phyloP scores from a whole-genome alignment of 2,888 invertebrate species.

The Nesidiocoris tenuis region DNA sequence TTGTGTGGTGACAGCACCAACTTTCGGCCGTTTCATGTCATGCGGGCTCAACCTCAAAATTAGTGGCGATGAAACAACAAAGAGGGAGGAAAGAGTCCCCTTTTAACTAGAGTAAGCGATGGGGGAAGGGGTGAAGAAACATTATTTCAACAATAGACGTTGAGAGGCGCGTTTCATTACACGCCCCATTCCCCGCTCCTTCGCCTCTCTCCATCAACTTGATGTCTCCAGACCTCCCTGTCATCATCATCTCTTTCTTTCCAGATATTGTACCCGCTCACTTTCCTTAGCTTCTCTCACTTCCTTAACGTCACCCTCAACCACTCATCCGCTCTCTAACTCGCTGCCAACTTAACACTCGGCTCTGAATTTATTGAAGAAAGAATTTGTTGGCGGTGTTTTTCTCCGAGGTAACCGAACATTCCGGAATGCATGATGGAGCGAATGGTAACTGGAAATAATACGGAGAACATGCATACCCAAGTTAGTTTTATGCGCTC shows the following conservation, averaged over 20 bases:
- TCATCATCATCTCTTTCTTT: not conserved
- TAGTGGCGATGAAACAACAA: not conserved
- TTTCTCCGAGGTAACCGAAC: no score
- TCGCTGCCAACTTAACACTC: not conserved
- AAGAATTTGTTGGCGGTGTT: no score
- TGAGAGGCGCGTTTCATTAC: not conserved
- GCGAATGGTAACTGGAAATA: no score
- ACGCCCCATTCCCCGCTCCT: not conserved
- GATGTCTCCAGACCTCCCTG: not conserved
- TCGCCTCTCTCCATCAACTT: not conserved
- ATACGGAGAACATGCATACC: no score
- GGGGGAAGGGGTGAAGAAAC: not conserved
- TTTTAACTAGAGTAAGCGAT: not conserved
- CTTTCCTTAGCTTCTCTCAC: not conserved
- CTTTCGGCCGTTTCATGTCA: not conserved
- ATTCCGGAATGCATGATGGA: no score
- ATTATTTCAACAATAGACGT: not conserved
- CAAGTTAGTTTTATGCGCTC: no score
- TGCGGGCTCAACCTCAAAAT: not conserved
- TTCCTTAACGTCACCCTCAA: not conserved
- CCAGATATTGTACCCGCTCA: not conserved
- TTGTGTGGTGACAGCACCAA: not conserved
- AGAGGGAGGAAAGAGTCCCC: not conserved
- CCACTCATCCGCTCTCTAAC: not conserved
- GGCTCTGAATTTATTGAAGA: not conserved